phyloP scores from a whole-genome alignment of 2,888 invertebrate genomes.

The Ophion slaviceki region DNA sequence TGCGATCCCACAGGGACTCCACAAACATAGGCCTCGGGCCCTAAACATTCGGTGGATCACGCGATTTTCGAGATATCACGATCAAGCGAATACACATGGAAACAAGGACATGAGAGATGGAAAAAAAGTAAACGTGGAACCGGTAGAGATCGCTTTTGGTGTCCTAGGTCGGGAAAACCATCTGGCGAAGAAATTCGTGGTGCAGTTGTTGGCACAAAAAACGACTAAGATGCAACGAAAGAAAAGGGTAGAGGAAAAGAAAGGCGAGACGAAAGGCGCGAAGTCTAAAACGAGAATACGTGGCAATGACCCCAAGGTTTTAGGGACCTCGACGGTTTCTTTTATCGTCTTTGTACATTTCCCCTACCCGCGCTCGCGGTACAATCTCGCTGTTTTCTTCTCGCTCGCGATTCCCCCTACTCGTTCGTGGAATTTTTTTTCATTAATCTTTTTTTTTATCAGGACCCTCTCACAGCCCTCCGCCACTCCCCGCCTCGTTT shows the following conservation, averaged over 20 bases:
- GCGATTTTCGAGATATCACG: slow-evolving; percentile 12
- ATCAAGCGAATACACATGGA: neutral
- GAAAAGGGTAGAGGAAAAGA: slow-evolving; percentile 63
- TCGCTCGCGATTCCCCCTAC: slow-evolving; percentile 22
- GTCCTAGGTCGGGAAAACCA: slow-evolving; percentile 68
- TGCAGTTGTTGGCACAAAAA: slow-evolving; percentile 66
- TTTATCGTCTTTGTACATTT: slow-evolving; percentile 52
- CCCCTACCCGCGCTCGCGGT: slow-evolving; percentile 29
- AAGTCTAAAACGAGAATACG: slow-evolving; percentile 71
- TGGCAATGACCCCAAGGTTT: slow-evolving; percentile 80
- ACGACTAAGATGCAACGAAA: slow-evolving; percentile 47
- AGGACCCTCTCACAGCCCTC: neutral
- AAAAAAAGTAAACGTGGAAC: slow-evolving; percentile 24
- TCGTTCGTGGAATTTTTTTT: slow-evolving; percentile 36
- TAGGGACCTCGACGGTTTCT: slow-evolving; percentile 70
- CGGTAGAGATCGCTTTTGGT: slow-evolving; percentile 32
- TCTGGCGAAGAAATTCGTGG: slow-evolving; percentile 70
- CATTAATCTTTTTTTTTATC: slow-evolving; percentile 30
- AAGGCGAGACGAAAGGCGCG: slow-evolving; percentile 61
- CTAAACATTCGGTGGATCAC: slow-evolving; percentile 27
- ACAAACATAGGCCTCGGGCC: neutral
- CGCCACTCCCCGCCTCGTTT: slow-evolving; percentile 43
- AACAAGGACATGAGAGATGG: slow-evolving; percentile 7
- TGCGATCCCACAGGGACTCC: neutral
- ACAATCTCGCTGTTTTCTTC: slow-evolving; percentile 14